A percentile compares a stretch with the other conserved stretches of the same genome.
Evolutionary conservation across 2,797 vertebrate species (phyloP).

Genomic region (Takifugu ocellatus): DNA sequence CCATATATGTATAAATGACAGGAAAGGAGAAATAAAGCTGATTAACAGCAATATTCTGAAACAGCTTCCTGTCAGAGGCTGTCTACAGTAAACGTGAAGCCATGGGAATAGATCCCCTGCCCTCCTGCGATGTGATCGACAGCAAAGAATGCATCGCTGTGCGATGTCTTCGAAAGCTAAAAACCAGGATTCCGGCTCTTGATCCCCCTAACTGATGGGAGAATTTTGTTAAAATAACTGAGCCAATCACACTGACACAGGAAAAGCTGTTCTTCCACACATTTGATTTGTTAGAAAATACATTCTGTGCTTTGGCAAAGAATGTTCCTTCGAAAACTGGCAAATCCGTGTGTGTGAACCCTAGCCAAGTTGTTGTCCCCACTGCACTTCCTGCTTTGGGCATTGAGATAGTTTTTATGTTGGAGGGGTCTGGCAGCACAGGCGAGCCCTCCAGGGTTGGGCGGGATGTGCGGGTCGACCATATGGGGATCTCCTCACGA

Average conservation of each 20-base stretch:
- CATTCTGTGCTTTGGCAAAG: constrained; percentile 11
- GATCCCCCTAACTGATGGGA: not conserved
- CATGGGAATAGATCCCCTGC: not conserved
- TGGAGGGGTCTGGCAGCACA: constrained; percentile 31
- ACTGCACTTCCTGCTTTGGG: constrained; percentile 16
- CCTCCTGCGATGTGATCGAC: not conserved
- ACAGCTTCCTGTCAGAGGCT: not conserved
- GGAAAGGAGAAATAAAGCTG: not conserved
- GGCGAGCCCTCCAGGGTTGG: constrained; percentile 21
- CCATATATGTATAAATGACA: not conserved
- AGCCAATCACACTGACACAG: not conserved
- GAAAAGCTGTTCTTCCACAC: not conserved
- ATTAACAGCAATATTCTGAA: constrained; percentile 2
- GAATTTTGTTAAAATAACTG: not conserved
- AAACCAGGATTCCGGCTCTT: not conserved
- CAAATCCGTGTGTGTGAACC: not conserved
- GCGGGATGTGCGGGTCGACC: constrained; percentile 33
- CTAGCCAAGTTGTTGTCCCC: constrained; percentile 5
- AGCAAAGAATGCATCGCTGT: not conserved
- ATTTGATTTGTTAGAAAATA: constrained; percentile 1
- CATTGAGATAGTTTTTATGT: constrained; percentile 22
- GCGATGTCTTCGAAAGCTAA: not conserved
- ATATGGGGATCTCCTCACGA: constrained; percentile 71
- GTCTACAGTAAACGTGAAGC: no score
- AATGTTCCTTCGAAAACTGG: not conserved